phyloP scores from a whole-genome alignment of 2,113 vertebrate species.

The Xyrauchen texanus region DNA sequence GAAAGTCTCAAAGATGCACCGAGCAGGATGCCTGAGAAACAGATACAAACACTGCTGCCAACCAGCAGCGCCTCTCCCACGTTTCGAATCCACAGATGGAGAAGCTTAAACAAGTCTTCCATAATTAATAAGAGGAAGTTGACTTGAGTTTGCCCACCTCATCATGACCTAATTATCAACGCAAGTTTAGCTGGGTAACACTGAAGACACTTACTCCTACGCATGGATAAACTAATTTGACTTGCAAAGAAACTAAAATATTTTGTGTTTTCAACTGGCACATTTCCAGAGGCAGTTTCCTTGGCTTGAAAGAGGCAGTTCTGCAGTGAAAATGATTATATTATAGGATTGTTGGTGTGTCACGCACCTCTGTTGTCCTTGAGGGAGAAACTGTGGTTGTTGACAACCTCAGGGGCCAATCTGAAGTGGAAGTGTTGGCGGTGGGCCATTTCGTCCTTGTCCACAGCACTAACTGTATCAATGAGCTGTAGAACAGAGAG shows the following conservation, averaged over 20 bases:
- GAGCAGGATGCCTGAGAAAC: slow-evolving; percentile 6
- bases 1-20: neutral
- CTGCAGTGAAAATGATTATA: neutral
- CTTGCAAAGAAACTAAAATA: slow-evolving; percentile 6
- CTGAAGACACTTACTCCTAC: slow-evolving; percentile 8
- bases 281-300: neutral
- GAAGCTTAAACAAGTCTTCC: slow-evolving; percentile 2
- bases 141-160: slow-evolving; percentile 30
- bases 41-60: neutral
- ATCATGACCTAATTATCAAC: slow-evolving; percentile 24
- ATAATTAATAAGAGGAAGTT: slow-evolving; percentile 40
- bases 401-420: slow-evolving; percentile 85
- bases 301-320: neutral
- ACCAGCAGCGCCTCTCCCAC: slow-evolving; percentile 21
- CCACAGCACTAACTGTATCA: slow-evolving; percentile 88
- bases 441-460: slow-evolving; percentile 92
- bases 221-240: slow-evolving; percentile 20
- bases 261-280: slow-evolving; percentile 17
- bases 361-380: slow-evolving; percentile 90
- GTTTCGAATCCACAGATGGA: slow-evolving; percentile 27
- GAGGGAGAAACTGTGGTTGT: slow-evolving; percentile 96
- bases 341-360: neutral
- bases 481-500: slow-evolving; percentile 64
- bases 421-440: slow-evolving; percentile 91
- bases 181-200: neutral